A percentile compares a stretch with the other conserved stretches of the same genome.
phyloP scores from a whole-genome alignment of 1,140 invertebrate species.

The Hormaphis cornu region DNA sequence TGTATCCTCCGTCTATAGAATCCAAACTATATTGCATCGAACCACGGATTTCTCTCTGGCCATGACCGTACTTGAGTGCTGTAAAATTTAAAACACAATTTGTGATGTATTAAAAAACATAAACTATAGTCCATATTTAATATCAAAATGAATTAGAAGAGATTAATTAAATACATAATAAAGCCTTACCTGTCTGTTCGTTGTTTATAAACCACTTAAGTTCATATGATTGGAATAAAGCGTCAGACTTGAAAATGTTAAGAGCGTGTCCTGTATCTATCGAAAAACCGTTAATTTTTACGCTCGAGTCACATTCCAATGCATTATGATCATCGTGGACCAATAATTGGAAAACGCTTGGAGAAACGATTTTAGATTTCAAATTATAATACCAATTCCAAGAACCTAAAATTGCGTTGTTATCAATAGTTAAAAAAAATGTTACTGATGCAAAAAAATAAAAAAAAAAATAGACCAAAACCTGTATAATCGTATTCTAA shows the following conservation, averaged over 20 bases:
- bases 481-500: background rate
- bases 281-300: background rate
- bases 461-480: background rate
- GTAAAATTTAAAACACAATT: background rate
- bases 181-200: background rate
- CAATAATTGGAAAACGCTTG: background rate
- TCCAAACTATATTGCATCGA: background rate
- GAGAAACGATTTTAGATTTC: background rate
- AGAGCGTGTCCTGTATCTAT: background rate
- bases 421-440: background rate
- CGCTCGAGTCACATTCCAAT: background rate
- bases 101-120: no score
- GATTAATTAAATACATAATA: no score
- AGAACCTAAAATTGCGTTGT: background rate
- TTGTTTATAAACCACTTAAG: background rate
- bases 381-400: conserved; percentile 1
- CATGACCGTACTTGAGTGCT: background rate
- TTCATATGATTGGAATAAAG: background rate
- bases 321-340: background rate
- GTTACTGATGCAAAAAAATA: background rate
- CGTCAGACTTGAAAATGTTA: background rate
- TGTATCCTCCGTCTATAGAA: background rate
- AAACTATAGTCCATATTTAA: no score
- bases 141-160: no score
- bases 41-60: background rate